Base-by-base conservation (phyloP, 2,888 invertebrate species). In the Mythimna vitellina region DNA sequence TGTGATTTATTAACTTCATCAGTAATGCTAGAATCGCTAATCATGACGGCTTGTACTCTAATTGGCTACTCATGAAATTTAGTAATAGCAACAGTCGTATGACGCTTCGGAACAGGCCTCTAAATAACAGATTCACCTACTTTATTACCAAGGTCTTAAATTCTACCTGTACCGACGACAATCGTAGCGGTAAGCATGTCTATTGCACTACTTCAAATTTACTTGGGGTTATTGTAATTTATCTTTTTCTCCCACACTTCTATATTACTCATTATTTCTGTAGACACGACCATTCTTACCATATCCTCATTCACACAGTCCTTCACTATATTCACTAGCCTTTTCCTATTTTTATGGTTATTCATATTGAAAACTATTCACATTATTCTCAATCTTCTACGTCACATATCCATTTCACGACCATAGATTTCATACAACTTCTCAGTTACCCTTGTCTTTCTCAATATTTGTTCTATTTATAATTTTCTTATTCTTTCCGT, bases 31-130 rank as follows among this genome's bases (percentile, higher is more conserved):
- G 17, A 54, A 46, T 46, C 25, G 32, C 70, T 46, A 70, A 70
- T 57, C 17, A 49, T 22, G 35, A 38, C 12, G 10, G 54, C 14
- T 75, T 22, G 20, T 7, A 29, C 65, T 75, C 65, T 72, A 72
- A 72, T 72, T 75, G 75, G 56, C 14, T 65, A 22, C 65, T 75
- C 72, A 72, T 72, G 72, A 75, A 65, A 14, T 54, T 75, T 38
- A 49, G 56, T 57, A 38, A 75, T 64, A 65, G 12, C 14, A 22
- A 1, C 6, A 10, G 29, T 64, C 72, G 56, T 5, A 65, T 49
- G 75, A 71, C 8, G 46, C 20, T 35, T 9, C 25, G 12, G 25
- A 29, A 63, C 5, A 22, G 17, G 29, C 35, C n/a, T 20, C 10
- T 0, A 12, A 22, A 7, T 53, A 32, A 38, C 38, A 25, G 22